These are phyloP conservation scores for Cololabis saira DNA, from an alignment of 2,113 vertebrate genomes.

Conservation along the genomic window DNA sequence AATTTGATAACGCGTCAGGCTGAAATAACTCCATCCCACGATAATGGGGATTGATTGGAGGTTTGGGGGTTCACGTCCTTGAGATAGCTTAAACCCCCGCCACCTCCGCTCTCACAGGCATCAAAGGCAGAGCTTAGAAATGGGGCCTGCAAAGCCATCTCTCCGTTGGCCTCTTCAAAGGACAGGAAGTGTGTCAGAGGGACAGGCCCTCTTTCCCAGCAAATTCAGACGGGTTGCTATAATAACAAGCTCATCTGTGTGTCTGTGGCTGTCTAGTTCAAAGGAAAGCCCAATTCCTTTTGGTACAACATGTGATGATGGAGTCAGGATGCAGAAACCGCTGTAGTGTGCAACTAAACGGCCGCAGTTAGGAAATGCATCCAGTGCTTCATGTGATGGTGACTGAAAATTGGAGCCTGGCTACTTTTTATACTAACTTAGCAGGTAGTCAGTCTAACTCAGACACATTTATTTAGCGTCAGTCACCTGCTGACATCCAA, in stretches of 20 bases:
- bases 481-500: too few relatives aligned
- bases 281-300: conserved; percentile 75
- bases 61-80: conserved; percentile 49
- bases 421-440: conserved; percentile 1
- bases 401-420: not conserved
- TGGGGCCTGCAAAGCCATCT: conserved; percentile 76
- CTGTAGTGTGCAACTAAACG: conserved; percentile 49
- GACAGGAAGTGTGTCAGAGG: conserved; percentile 84
- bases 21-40: conserved; percentile 30
- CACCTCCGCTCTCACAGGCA: conserved; percentile 69
- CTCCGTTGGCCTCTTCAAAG: conserved; percentile 84
- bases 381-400: conserved; percentile 19
- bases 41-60: conserved; percentile 54
- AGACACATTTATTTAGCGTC: too few relatives aligned
- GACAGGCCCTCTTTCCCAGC: conserved; percentile 79
- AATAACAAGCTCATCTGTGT: conserved; percentile 82
- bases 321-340: conserved; percentile 76
- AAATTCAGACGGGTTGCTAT: conserved; percentile 73
- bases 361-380: conserved; percentile 36
- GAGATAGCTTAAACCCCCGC: conserved; percentile 62
- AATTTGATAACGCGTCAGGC: conserved; percentile 32
- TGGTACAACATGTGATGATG: conserved; percentile 70
- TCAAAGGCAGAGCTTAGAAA: conserved; percentile 79
- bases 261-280: conserved; percentile 79
- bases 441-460: too few relatives aligned